Base-by-base conservation (phyloP, 2,797 vertebrate genomes). In the Anabas testudineus region DNA sequence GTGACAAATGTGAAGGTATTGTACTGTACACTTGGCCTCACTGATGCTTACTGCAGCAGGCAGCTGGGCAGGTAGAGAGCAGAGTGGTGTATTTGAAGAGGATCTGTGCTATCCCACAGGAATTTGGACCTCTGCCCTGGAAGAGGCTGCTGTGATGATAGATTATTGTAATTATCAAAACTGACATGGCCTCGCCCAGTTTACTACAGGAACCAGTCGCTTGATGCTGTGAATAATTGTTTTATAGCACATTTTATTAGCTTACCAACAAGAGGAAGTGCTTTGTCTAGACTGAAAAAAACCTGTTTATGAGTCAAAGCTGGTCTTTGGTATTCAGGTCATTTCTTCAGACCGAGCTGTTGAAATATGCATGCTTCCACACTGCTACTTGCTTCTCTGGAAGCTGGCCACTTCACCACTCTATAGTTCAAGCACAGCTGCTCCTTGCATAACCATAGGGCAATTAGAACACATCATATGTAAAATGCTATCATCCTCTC, bases 1-100 rank as follows among this genome's bases (percentile, higher is more conserved):
- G 95, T 28, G 93, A 90, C 77, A 90, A 95, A 81, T 96, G 95
- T 85, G 93, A 96, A 90, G 94, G 94, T 92, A 92, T 37, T 47
- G 72, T 66, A 67, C 64, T 43, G 42, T 19, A 19, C 18, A 26
- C 67, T 60, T 36, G 45, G 55, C 41, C 53, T 12, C 24, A 41
- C 65, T 49, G 63, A 47, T 3, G 7, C 66, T 80, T 49, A 9
- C 53, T 55, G 67, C 70, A 76, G 76, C 70, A 76, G 76, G 83
- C 81, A 74, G 76, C 70, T 49, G 73, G 78, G 81, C 87, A 91
- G 88, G 86, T 87, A 84, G 82, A 21, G 67, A 76, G 78, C 83
- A 82, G 81, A 63, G 76, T 55, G 60, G 68, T 82, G 69, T 69
- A 84, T 83, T 82, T 81, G 84, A 82, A 79, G 88, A 85, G 75